A percentile compares a stretch with the other conserved stretches of the same genome.
phyloP scores from a whole-genome alignment of 1,140 invertebrate genomes.

The Diachasmimorpha longicaudata region DNA sequence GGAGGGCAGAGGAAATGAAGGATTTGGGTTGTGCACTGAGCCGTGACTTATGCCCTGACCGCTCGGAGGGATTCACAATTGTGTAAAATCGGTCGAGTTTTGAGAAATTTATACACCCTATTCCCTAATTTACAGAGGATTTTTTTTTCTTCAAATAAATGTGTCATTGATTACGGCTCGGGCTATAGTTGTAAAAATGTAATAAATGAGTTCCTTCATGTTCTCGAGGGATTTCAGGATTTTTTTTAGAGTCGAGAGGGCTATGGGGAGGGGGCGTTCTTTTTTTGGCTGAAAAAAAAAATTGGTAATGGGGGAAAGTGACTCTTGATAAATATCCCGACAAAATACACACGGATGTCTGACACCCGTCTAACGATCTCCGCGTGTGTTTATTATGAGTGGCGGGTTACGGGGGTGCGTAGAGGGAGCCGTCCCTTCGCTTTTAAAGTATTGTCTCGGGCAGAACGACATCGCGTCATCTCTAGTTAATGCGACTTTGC shows the following conservation, averaged over 20 bases:
- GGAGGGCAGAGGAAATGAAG: not conserved
- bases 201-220: not conserved
- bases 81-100: too few relatives aligned
- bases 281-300: constrained; percentile 11
- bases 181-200: not conserved
- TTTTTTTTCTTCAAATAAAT: too few relatives aligned
- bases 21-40: not conserved
- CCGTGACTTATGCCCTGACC: not conserved
- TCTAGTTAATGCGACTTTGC: too few relatives aligned
- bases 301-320: not conserved
- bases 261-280: not conserved
- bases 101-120: not conserved
- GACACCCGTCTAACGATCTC: constrained; percentile 36
- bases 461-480: not conserved
- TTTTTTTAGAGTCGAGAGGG: not conserved
- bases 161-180: too few relatives aligned
- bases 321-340: not conserved
- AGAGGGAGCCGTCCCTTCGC: not conserved
- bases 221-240: not conserved
- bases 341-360: constrained; percentile 9
- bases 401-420: not conserved
- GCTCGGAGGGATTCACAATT: not conserved
- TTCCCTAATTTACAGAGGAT: not conserved
- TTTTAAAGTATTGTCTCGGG: not conserved
- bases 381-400: constrained; percentile 41